A percentile compares a stretch with the other conserved stretches of the same genome.
phyloP scores from a whole-genome alignment of 2,888 invertebrate species.

The Heliconius aoede region DNA sequence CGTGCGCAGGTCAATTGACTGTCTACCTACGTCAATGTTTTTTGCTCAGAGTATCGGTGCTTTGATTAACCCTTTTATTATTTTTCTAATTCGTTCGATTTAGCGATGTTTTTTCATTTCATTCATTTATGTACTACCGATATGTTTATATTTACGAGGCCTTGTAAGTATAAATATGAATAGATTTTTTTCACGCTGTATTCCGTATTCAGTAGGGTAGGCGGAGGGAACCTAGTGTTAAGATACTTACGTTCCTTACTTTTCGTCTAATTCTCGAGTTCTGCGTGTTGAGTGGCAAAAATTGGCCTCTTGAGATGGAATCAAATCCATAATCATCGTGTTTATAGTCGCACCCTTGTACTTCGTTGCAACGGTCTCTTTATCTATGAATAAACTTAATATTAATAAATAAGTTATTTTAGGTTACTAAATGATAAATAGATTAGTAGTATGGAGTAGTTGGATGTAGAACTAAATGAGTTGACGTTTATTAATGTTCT shows the following conservation, averaged over 20 bases:
- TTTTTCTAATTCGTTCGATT: background rate
- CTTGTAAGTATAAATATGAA: background rate
- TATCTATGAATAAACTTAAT: background rate
- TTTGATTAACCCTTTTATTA: conserved; percentile 16
- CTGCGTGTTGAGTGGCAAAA: too few species aligned
- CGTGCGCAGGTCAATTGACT: conserved; percentile 59
- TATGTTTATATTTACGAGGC: background rate
- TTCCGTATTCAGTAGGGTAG: too few species aligned
- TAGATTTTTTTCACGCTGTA: too few species aligned
- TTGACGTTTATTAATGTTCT: conserved; percentile 7
- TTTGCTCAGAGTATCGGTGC: conserved; percentile 25
- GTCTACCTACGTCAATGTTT: conserved; percentile 41
- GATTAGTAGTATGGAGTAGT: background rate
- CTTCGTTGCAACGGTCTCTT: too few species aligned
- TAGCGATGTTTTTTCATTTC: background rate
- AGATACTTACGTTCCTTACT: too few species aligned
- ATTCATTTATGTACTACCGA: background rate
- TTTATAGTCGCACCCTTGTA: too few species aligned
- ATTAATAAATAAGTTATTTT: background rate
- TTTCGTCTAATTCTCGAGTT: too few species aligned
- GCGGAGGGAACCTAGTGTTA: too few species aligned
- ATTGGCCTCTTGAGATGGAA: too few species aligned
- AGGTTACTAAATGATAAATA: background rate
- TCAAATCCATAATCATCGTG: too few species aligned
- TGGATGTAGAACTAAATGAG: background rate